Evolutionary conservation across 2,888 invertebrate genomes (phyloP), one percentile per base, ranked within the genome.

Genomic region (Luperina nickerlii): DNA sequence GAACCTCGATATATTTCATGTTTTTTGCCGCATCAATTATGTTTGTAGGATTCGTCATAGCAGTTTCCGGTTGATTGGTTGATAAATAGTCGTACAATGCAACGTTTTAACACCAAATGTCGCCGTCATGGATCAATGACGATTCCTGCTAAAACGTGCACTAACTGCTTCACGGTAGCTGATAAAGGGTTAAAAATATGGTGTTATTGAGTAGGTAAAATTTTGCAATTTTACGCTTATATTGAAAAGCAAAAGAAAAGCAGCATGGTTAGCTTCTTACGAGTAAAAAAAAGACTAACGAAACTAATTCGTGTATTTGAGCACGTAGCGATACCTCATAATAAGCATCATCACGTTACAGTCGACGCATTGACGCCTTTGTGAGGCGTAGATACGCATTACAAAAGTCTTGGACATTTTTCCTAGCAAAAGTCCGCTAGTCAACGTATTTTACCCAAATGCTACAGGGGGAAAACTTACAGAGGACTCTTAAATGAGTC

Each of bases 31-130:
- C 66, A 83, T 84, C 65, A 76, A 75, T 20, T 78, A 66, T 76
- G 63, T 66, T 74, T 67, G 42, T 66, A 13, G 60, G 72, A 89
- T 89, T 87, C 82, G 90, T 84, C 83, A 84, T 82, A 83, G 75
- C 81, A 74, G 78, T 91, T 91, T 90, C 85, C 88, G 89, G 83
- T 27, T 91, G 90, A 91, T 92, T 84, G 87, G 83, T 86, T 82
- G 82, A 90, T 89, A 91, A 91, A 90, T 81, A 85, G 89, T 88
- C 90, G 84, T 51, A 92, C 89, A 91, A 90, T 81, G 86, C n/a
- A 84, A 86, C 88, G 80, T 92, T 92, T 92, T 91, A 90, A 89
- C 90, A 88, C 90, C 90, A 89, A 92, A 92, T 87, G 90, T 87
- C 79, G 32, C 78, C 84, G 91, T 82, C 81, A 90, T 89, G 90